Percentiles rank a stretch among this genome's conserved stretches.
Conservation (phyloP, 1,140 invertebrate species). For the Lepidurus packardi region DNA sequence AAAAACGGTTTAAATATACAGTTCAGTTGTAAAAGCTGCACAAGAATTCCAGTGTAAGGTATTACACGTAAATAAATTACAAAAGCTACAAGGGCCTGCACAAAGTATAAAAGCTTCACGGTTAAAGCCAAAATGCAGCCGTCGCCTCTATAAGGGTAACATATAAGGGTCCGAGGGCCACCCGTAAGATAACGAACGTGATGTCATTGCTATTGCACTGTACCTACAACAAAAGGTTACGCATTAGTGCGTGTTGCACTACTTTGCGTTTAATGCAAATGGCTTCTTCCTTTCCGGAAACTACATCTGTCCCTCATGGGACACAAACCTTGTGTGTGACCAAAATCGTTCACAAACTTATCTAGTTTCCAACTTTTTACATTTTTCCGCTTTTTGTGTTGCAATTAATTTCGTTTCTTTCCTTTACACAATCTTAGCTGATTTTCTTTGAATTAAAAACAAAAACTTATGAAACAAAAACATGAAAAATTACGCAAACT, state of each 20-base stretch:
- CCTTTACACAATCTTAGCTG: no score
- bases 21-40: no score
- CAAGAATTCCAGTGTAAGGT: not conserved
- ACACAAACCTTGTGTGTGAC: no score
- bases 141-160: not conserved
- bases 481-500: no score
- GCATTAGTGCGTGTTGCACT: slow-evolving; percentile 15
- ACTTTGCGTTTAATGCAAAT: not conserved
- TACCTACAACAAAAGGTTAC: slow-evolving; percentile 20
- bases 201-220: slow-evolving; percentile 9
- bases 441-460: no score
- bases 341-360: no score
- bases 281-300: not conserved
- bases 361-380: no score
- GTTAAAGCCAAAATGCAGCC: not conserved
- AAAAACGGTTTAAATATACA: no score
- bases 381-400: no score
- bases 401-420: no score
- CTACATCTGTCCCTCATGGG: not conserved
- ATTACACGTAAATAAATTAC: not conserved
- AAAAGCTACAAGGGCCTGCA: not conserved
- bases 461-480: no score
- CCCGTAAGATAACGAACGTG: slow-evolving; percentile 14
- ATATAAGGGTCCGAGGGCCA: not conserved
- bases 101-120: slow-evolving; percentile 2